phyloP scores from a whole-genome alignment of 2,797 vertebrate species.

The Bradypus variegatus region DNA sequence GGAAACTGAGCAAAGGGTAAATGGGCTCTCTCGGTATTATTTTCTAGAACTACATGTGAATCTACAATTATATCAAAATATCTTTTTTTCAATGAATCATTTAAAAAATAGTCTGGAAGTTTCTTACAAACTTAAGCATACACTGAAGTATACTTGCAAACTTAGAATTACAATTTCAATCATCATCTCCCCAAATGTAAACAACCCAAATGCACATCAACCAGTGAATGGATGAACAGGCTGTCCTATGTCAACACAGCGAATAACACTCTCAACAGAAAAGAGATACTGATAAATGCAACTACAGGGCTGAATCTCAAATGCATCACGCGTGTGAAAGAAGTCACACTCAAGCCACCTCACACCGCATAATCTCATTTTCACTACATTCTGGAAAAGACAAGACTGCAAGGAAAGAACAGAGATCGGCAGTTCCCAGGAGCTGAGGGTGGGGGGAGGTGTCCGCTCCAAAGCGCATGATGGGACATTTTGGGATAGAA shows the following conservation, averaged over 20 bases:
- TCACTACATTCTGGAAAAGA: neutral
- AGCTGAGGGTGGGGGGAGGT: neutral
- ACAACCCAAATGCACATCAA: neutral
- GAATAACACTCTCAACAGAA: neutral
- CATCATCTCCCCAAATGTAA: neutral
- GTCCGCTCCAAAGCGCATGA: rapidly evolving
- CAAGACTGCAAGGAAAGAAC: neutral
- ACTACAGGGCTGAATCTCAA: neutral
- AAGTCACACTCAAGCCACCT: neutral
- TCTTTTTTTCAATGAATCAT: neutral
- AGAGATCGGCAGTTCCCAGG: neutral
- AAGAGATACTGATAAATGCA: neutral
- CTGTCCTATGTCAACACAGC: rapidly evolving
- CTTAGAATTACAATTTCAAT: neutral
- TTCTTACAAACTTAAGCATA: neutral
- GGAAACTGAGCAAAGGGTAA: neutral
- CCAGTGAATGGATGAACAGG: neutral
- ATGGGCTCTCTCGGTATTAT: neutral
- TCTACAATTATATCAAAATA: neutral
- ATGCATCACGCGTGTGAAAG: neutral
- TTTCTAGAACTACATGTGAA: neutral
- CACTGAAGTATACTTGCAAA: neutral
- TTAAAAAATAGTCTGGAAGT: neutral
- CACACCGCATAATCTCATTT: neutral
- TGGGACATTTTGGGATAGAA: neutral